These are phyloP conservation scores for Hyperoplus lanceolatus DNA, from an alignment of 2,797 vertebrate species.

Conservation along the genomic window DNA sequence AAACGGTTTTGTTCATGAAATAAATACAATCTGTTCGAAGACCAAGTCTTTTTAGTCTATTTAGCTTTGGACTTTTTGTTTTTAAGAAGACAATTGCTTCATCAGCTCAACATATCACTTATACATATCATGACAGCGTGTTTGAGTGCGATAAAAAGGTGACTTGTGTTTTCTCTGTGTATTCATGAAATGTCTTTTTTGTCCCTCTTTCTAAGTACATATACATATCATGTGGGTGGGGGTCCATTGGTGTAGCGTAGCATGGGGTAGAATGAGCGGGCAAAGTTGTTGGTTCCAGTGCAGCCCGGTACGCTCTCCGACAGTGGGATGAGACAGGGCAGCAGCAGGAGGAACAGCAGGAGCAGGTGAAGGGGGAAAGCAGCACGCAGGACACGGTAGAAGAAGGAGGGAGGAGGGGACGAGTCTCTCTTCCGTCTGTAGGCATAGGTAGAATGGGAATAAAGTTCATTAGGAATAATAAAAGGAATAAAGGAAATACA, in stretches of 20 bases:
- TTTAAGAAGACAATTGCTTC: not conserved
- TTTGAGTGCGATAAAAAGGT: conserved; percentile 1
- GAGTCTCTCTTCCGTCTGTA: conserved; percentile 80
- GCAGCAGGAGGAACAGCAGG: conserved; percentile 90
- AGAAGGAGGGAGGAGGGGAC: conserved; percentile 86
- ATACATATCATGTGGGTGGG: conserved; percentile 88
- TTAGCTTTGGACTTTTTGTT: conserved; percentile 14
- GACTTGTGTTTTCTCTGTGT: not conserved
- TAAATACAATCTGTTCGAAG: conserved; percentile 25
- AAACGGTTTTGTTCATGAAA: conserved; percentile 20
- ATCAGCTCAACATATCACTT: not conserved
- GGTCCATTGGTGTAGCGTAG: conserved; percentile 94
- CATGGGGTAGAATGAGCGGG: conserved; percentile 95
- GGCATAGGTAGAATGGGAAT: not conserved
- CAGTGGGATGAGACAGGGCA: conserved; percentile 89
- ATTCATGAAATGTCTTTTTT: not conserved
- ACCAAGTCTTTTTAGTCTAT: conserved; percentile 5
- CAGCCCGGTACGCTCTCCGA: conserved; percentile 91
- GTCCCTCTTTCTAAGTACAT: not conserved
- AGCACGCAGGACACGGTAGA: conserved; percentile 88
- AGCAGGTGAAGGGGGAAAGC: conserved; percentile 92
- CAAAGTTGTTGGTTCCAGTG: conserved; percentile 92
- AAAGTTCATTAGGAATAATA: not conserved
- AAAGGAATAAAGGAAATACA: not conserved
- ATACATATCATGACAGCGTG: not conserved